phyloP scores from a whole-genome alignment of 2,113 vertebrate genomes.

The Poeciliopsis turrubarensis region DNA sequence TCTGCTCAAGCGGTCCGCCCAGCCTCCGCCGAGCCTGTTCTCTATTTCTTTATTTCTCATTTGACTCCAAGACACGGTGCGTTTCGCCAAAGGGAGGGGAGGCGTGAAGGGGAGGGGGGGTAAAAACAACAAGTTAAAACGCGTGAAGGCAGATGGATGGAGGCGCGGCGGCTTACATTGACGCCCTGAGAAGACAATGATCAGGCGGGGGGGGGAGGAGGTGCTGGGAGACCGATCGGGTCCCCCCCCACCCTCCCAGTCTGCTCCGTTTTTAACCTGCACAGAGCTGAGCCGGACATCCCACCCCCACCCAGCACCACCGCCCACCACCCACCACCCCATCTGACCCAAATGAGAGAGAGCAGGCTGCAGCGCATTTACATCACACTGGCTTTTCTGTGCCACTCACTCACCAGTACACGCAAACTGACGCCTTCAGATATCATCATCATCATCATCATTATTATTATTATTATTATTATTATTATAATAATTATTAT shows the following conservation, averaged over 20 bases:
- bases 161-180: conserved; percentile 54
- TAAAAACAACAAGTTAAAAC: neutral
- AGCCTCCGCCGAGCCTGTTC: neutral
- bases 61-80: neutral
- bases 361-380: conserved; percentile 1
- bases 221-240: conserved; percentile 55
- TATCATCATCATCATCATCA: no score
- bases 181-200: conserved; percentile 51
- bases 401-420: neutral
- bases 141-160: conserved; percentile 27
- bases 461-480: no score
- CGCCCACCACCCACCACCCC: no score
- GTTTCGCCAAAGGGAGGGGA: no score
- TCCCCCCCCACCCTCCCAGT: no score
- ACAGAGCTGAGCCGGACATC: conserved; percentile 24
- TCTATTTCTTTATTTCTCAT: no score
- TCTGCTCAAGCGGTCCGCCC: neutral
- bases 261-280: conserved; percentile 13
- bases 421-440: neutral
- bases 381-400: neutral
- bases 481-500: no score
- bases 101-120: no score
- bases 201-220: neutral
- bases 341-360: conserved; percentile 60
- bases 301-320: conserved; percentile 44